phyloP scores from a whole-genome alignment of 2,113 vertebrate genomes.

The Rhegmatorhina hoffmannsi region DNA sequence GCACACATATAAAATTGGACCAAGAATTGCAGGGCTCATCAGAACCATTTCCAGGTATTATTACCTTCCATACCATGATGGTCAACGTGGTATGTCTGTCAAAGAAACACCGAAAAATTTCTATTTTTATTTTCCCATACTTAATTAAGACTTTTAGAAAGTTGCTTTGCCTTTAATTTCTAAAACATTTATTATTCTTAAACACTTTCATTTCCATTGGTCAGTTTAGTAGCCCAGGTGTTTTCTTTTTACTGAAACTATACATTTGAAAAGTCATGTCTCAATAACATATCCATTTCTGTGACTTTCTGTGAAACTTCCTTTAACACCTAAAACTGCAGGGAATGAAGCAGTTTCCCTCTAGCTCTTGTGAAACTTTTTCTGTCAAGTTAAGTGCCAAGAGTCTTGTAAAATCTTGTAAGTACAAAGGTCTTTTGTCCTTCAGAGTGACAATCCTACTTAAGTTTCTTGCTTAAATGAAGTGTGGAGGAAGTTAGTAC shows the following conservation, averaged over 20 bases:
- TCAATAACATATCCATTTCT: background rate
- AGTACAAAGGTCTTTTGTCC: background rate
- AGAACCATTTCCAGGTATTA: background rate
- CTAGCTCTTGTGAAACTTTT: background rate
- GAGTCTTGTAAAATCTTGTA: background rate
- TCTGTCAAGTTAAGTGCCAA: background rate
- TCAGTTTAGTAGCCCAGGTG: background rate
- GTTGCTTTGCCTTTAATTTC: background rate
- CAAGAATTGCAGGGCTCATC: background rate
- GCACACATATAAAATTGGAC: background rate
- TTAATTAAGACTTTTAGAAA: background rate
- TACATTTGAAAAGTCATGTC: background rate
- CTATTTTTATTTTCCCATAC: background rate
- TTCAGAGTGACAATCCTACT: background rate
- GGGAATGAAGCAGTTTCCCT: background rate
- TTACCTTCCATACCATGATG: fast-evolving
- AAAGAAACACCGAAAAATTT: background rate
- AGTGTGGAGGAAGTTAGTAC: background rate
- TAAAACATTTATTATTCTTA: background rate
- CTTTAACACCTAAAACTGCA: background rate
- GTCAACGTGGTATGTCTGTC: background rate
- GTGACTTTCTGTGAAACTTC: background rate
- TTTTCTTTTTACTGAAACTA: background rate
- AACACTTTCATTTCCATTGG: background rate
- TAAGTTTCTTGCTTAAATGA: background rate